These are phyloP conservation scores for Serranus cabrilla DNA, from an alignment of 2,797 vertebrate genomes.

Conservation along the genomic window DNA sequence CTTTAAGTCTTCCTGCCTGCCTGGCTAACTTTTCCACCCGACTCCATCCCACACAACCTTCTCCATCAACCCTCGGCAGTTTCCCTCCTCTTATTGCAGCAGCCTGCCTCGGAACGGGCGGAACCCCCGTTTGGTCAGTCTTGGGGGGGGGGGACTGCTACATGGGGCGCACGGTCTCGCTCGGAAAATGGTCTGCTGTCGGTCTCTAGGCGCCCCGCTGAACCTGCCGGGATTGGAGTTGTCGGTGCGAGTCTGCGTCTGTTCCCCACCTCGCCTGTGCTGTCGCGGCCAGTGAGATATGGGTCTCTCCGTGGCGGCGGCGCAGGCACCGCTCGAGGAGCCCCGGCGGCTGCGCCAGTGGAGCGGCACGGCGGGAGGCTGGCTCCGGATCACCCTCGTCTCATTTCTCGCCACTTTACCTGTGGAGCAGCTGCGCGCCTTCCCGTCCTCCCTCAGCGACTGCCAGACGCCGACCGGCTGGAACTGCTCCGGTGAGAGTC, in stretches of 20 bases:
- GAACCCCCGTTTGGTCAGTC: slow-evolving; percentile 73
- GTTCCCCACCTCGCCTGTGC: slow-evolving; percentile 67
- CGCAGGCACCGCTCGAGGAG: slow-evolving; percentile 72
- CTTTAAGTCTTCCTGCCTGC: slow-evolving; percentile 54
- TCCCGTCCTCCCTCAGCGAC: slow-evolving; percentile 98
- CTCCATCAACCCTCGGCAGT: slow-evolving; percentile 59
- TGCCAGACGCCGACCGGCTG: slow-evolving; percentile 98
- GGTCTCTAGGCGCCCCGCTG: slow-evolving; percentile 76
- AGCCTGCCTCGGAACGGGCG: slow-evolving; percentile 72
- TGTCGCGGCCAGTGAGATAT: slow-evolving; percentile 82
- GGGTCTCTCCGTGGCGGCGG: slow-evolving; percentile 78
- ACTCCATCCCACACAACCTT: slow-evolving; percentile 71
- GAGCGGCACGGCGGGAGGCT: slow-evolving; percentile 90
- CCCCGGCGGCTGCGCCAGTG: slow-evolving; percentile 80
- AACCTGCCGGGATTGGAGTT: slow-evolving; percentile 79
- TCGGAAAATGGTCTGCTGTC: slow-evolving; percentile 84
- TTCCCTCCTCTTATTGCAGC: slow-evolving; percentile 56
- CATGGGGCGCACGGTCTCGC: slow-evolving; percentile 84
- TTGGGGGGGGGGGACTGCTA: slow-evolving; percentile 67
- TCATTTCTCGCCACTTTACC: slow-evolving; percentile 92
- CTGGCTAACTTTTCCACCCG: slow-evolving; percentile 75
- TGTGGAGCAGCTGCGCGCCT: slow-evolving; percentile 94
- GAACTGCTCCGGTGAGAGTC: slow-evolving; percentile 97
- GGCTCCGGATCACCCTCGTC: slow-evolving; percentile 90
- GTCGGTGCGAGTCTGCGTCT: slow-evolving; percentile 74